phyloP scores from a whole-genome alignment of 2,113 vertebrate genomes.

The Misgurnus anguillicaudatus region DNA sequence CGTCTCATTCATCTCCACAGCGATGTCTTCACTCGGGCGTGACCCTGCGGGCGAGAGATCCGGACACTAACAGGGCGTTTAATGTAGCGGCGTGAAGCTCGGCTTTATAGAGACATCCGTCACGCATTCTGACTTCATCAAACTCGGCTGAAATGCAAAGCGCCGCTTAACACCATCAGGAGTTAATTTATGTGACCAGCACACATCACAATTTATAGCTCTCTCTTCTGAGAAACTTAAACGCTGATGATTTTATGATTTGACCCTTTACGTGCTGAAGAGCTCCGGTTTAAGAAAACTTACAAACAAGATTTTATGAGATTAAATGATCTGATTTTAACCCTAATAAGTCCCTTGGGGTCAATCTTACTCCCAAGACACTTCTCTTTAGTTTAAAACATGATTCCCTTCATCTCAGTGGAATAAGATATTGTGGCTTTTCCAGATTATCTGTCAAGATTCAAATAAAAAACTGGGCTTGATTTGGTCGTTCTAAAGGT shows the following conservation, averaged over 20 bases:
- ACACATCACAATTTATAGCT: neutral
- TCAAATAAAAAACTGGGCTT: too few relatives aligned
- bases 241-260: neutral
- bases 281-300: too few relatives aligned
- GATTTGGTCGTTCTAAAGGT: too few relatives aligned
- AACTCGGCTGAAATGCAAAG: neutral
- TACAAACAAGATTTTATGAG: too few relatives aligned
- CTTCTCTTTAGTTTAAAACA: too few relatives aligned
- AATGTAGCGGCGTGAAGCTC: neutral
- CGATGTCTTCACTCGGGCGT: neutral
- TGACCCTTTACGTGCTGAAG: neutral
- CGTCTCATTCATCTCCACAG: neutral
- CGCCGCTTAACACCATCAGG: neutral
- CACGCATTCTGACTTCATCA: neutral
- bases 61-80: slow-evolving; percentile 13
- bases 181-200: slow-evolving; percentile 1
- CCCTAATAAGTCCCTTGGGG: too few relatives aligned
- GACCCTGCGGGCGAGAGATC: neutral
- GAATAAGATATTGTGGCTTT: too few relatives aligned
- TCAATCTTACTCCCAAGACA: too few relatives aligned
- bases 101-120: slow-evolving; percentile 13
- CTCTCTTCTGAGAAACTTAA: neutral
- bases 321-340: too few relatives aligned
- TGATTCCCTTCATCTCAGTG: too few relatives aligned
- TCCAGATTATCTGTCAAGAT: too few relatives aligned